These are phyloP conservation scores for Ganaspis brasiliensis DNA, from an alignment of 2,888 invertebrate genomes.

Conservation along the genomic window DNA sequence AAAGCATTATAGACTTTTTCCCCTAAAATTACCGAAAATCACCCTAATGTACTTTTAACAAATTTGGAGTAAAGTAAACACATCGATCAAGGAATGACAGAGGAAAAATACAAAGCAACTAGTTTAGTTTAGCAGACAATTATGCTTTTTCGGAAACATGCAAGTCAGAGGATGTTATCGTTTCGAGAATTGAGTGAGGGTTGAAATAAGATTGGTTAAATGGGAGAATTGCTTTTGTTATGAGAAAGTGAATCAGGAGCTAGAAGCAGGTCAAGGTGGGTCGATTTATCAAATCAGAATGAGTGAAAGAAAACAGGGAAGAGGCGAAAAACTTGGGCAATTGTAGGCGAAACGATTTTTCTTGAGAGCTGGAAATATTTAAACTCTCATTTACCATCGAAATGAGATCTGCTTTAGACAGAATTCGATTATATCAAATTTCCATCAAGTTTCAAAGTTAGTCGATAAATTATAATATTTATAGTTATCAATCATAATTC, in stretches of 20 bases:
- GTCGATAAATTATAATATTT: too few species aligned
- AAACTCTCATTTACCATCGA: not conserved
- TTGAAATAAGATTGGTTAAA: not conserved
- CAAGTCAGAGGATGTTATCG: conserved; percentile 37
- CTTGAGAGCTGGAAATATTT: not conserved
- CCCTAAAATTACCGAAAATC: not conserved
- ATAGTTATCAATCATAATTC: too few species aligned
- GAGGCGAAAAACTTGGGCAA: not conserved
- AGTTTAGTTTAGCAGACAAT: conserved; percentile 1
- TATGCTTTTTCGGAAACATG: not conserved
- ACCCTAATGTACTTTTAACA: not conserved
- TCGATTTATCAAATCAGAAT: conserved; percentile 1
- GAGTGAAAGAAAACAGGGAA: not conserved
- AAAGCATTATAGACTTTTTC: too few species aligned
- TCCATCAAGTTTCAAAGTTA: too few species aligned
- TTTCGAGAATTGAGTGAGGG: not conserved
- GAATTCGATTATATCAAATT: too few species aligned
- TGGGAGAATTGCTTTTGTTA: conserved; percentile 2
- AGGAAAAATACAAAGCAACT: conserved; percentile 9
- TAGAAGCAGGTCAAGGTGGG: conserved; percentile 1
- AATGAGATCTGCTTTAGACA: too few species aligned
- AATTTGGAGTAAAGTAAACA: not conserved
- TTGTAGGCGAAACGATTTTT: not conserved
- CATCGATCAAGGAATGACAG: not conserved
- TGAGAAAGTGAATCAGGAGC: not conserved